Base-by-base conservation (phyloP, 2,888 invertebrate genomes). In the Heliconius aoede region DNA sequence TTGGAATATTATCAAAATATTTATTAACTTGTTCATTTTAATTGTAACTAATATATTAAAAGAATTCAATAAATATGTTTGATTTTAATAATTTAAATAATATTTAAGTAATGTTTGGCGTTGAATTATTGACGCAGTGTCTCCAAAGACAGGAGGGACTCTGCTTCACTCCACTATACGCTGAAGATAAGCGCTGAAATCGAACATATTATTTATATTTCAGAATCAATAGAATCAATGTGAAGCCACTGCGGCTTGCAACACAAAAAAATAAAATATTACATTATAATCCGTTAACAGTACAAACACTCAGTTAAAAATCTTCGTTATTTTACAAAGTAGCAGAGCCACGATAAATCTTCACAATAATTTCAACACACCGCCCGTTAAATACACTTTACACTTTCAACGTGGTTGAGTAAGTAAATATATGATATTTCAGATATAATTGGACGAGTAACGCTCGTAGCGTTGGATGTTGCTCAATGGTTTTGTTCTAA, bases 361-460 rank as follows among this genome's bases (percentile, higher is more conserved):
- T 51, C 32, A 40, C 36, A 72, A 72, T 9, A 21, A 72, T 72
- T 72, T 40, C 72, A 26, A 36, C 72, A 72, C 21, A 36, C 46
- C 46, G 46, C 46, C 24, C 36, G 72, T 72, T 61, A 60, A n/a
- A n/a, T n/a, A n/a, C n/a, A 60, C 55, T 61, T 72, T 61, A 72
- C 61, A 26, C 15, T 72, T 72, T 61, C 60, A 72, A 40, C 61
- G 60, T 36, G 36, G 72, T 72, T 72, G 60, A 72, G 72, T 40
- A 61, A 72, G 40, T 61, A 30, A 69, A 69, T 51, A 28, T 28
- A 51, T 55, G 28, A 21, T 28, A 51, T 55, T 69, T 69, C 24
- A 72, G 61, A 72, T 61, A 60, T 72, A 72, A 72, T 72, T 72
- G 61, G 60, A 72, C 21, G 72, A 24, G 40, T 61, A 61, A 28